Base-by-base conservation (phyloP, 2,888 invertebrate genomes). In the Operophtera brumata region DNA sequence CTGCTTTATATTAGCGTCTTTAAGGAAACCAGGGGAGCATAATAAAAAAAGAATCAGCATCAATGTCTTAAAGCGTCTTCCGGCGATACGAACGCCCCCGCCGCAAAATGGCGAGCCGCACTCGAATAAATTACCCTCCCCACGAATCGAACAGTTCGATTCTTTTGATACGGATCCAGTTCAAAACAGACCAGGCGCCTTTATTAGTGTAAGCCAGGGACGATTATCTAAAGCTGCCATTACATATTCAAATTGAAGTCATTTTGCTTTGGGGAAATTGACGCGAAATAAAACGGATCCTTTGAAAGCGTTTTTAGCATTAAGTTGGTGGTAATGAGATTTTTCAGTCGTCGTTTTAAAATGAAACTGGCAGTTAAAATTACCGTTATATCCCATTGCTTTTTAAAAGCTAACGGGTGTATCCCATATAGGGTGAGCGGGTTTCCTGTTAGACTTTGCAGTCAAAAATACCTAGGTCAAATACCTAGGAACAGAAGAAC, bases 241-340 rank as follows among this genome's bases (percentile, higher is more conserved):
- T 90, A 90, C 90, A 90, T 90, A 90, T 90, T 90, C 89, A 90
- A 90, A 90, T 90, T 86, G 88, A 77, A 87, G 86, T 86, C 88
- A 86, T 89, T 89, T 86, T 77, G 86, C 82, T 86, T 86, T 85
- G 84, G 78, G 77, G 87, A 85, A 89, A 89, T 89, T 90, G 89
- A 87, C 89, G 89, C 86, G 82, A 86, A 87, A 87, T 88, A 89
- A 90, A 89, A 82, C 71, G 77, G 77, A 87, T 84, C 86, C 85
- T 84, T 86, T 83, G 80, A 82, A 81, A 79, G 77, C 74, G 71
- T 67, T 73, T 71, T 69, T 65, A 64, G 75, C 70, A 75, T 80
- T 78, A 76, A 69, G 70, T 75, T 75, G 72, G 72, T 79, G 73
- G 78, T 78, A 77, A 83, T 81, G 77, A 76, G 75, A 76, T 80